Evolutionary conservation across 2,797 vertebrate genomes (phyloP), one percentile per base, ranked within the genome.

Genomic region (Momotus momota): DNA sequence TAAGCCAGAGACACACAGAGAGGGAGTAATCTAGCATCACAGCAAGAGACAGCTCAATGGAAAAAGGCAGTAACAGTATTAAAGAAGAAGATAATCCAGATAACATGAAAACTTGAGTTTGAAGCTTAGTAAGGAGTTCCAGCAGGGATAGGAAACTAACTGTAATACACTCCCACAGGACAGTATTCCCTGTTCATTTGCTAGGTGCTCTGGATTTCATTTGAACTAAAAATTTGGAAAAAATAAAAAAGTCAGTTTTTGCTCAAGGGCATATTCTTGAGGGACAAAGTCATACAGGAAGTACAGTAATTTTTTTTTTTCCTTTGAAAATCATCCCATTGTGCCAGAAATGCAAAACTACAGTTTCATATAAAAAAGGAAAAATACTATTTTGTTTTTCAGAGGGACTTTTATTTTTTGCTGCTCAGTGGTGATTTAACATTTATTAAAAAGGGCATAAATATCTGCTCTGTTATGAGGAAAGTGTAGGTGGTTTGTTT

Each of bases 161-260:
- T 49, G 12, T 33, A 65, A 49, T 41, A 72, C 5, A n/a, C 78
- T 95, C 45, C 17, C 66, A 18, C 7, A 71, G 48, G 46, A 61
- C 16, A 78, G 14, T 11, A 43, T 46, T 93, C 45, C 31, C 33
- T 61, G 25, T 45, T 67, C 12, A 3, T 71, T 75, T 84, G 14
- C 51, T 88, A 27, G 22, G 41, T 72, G 38, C 31, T 93, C 92
- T 93, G 88, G 86, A 88, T 88, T 88, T 88, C 40, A 43, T 90
- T 85, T 77, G 51, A 31, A 84, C 35, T 38, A 66, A 78, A 65
- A 75, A 46, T 62, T 15, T 67, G 54, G 49, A 35, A 35, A 35
- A 35, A 35, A 35, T 35, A 38, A 94, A 81, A 90, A 91, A 83
- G 21, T 2, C 14, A 61, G 7, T 0, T 86, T 84, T 73, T 74